Percentiles rank a stretch among this genome's conserved stretches.
Evolutionary conservation across 2,113 vertebrate genomes (phyloP).

Genomic region (Spermophilus dauricus): DNA sequence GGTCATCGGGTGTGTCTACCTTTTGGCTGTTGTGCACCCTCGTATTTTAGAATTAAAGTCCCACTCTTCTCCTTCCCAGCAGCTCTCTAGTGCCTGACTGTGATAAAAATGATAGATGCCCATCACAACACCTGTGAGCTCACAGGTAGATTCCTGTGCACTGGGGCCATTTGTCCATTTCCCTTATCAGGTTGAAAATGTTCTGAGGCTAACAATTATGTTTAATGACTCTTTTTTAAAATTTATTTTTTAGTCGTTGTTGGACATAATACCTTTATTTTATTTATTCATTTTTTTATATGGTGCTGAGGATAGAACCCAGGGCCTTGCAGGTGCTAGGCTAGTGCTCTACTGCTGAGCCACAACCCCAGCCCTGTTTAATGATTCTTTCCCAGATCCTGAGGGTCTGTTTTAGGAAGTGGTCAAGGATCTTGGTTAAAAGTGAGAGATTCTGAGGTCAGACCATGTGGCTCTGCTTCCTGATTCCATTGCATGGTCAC

Average conservation of each 20-base stretch:
- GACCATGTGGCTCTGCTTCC: not conserved
- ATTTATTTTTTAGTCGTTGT: no score
- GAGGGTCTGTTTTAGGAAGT: constrained; percentile 60
- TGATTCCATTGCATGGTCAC: not conserved
- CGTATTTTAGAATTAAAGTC: not conserved
- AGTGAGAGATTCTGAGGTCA: constrained; percentile 43
- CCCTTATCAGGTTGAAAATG: not conserved
- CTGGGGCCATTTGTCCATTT: not conserved
- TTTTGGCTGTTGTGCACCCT: not conserved
- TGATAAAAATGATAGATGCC: not conserved
- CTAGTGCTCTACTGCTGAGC: no score
- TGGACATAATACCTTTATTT: no score
- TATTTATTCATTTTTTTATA: no score
- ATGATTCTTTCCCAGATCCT: not conserved
- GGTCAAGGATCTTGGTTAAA: constrained; percentile 39
- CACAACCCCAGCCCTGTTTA: not conserved
- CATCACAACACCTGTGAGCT: not conserved
- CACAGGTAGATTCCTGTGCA: not conserved
- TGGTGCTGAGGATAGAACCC: no score
- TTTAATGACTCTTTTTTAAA: not conserved
- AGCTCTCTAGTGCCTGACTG: not conserved
- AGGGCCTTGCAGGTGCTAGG: no score
- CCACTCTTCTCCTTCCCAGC: not conserved
- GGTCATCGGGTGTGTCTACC: not conserved
- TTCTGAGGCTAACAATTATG: not conserved